Evolutionary conservation across 2,113 vertebrate species (phyloP), one percentile per base, ranked within the genome.

Genomic region (Oceanites oceanicus): DNA sequence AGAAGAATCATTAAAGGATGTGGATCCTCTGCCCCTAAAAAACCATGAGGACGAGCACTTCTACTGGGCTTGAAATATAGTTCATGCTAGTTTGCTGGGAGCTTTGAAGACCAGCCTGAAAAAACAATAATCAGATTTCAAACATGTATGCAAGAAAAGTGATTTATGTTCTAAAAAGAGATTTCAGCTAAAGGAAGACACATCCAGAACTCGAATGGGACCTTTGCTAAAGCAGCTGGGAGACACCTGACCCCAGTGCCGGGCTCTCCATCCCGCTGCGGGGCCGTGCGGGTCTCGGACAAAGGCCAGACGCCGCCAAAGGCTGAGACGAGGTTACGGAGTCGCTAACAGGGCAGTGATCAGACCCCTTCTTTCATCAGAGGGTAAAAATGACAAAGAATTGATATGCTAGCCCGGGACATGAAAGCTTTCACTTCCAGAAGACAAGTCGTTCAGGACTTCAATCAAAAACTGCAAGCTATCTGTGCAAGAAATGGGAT

Each of bases 261-360:
- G 12, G 45, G 49, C 47, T 86, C 55, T 18, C 40, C 56, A 3
- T 4, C 3, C 1, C 38, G 73, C 38, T 53, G 53, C 3, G 26
- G 50, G 25, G 44, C 44, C 5, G 0, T 7, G 55, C 19, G 2
- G 63, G n/a, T 29, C 65, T 44, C 2, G 0, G 30, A 26, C 49
- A 58, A 45, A 45, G 45, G 21, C 32, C 50, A 52, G 45, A 16
- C 2, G 1, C 34, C 53, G 29, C 7, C 52, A 14, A 34, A 8
- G 1, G 0, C 56, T 18, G 45, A 27, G 21, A 36, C 7, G 2
- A 21, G 27, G 29, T 38, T 38, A 49, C 6, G 7, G 21, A 47
- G 65, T 15, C 10, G 1, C 34, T 26, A 15, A 11, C 15, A 2
- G 36, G 17, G 56, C 4, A 71, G 70, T 1, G 6, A 52, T 12